Evolutionary conservation across 1,140 invertebrate genomes (phyloP).

Genomic region (Philopotamus ludificatus): DNA sequence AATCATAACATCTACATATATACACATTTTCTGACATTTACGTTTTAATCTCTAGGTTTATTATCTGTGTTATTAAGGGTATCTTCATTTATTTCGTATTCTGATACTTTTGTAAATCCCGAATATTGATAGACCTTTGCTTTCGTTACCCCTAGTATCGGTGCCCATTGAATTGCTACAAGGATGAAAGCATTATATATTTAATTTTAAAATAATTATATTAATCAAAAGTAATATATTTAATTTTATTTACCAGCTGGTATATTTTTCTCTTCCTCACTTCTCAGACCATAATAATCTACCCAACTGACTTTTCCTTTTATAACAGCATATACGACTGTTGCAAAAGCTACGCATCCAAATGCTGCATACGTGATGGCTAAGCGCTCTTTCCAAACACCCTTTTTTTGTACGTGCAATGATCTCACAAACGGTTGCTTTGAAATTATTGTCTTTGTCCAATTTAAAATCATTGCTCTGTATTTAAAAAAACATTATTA

Average conservation of each 20-base stretch:
- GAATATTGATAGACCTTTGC: slow-evolving; percentile 56
- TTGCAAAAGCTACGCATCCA: slow-evolving; percentile 65
- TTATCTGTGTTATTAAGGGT: too few relatives aligned
- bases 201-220: not conserved
- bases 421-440: too few relatives aligned
- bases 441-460: too few relatives aligned
- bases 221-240: not conserved
- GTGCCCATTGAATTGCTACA: slow-evolving; percentile 55
- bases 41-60: too few relatives aligned
- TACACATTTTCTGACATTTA: too few relatives aligned
- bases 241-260: slow-evolving; percentile 47
- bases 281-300: slow-evolving; percentile 61
- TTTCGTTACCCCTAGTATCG: slow-evolving; percentile 56
- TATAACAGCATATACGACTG: slow-evolving; percentile 58
- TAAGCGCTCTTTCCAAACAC: slow-evolving; percentile 1
- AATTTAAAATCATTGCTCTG: too few relatives aligned
- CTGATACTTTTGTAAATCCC: too few relatives aligned
- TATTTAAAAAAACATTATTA: too few relatives aligned
- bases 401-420: too few relatives aligned
- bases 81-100: too few relatives aligned
- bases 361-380: slow-evolving; percentile 55
- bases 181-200: slow-evolving; percentile 30
- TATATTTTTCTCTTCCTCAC: slow-evolving; percentile 56
- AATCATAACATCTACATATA: too few relatives aligned
- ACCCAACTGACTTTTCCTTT: slow-evolving; percentile 65